Percentiles rank a stretch among this genome's conserved stretches.
These are phyloP conservation scores for Eurystomus glaucurus DNA, from an alignment of 2,797 vertebrate species.

Conservation along the genomic window DNA sequence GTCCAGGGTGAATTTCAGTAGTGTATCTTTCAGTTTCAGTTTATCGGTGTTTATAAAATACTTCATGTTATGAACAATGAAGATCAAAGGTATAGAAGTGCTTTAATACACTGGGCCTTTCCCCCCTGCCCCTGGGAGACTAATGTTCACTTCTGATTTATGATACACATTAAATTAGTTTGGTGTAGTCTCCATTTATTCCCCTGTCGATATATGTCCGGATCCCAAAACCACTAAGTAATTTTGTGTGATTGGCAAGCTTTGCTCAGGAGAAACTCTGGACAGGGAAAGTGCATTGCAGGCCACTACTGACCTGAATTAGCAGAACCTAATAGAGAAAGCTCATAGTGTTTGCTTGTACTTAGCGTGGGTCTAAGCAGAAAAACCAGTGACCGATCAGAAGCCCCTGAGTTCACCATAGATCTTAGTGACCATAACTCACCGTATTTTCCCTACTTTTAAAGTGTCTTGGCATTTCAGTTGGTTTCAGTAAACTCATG, in stretches of 20 bases:
- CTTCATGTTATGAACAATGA: neutral
- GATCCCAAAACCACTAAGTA: conserved; percentile 67
- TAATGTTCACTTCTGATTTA: conserved; percentile 44
- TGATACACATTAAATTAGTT: conserved; percentile 55
- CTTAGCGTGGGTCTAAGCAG: neutral
- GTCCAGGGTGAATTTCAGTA: neutral
- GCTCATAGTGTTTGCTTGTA: neutral
- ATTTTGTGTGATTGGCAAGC: conserved; percentile 56
- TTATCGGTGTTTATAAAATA: conserved; percentile 19
- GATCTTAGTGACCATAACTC: neutral
- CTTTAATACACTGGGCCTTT: neutral
- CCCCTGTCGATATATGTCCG: neutral
- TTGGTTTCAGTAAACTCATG: neutral
- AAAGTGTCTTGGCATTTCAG: neutral
- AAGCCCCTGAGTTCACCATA: neutral
- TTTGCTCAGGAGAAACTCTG: conserved; percentile 1
- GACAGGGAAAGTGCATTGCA: conserved; percentile 2
- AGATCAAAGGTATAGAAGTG: neutral
- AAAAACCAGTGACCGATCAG: neutral
- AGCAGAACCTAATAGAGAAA: neutral
- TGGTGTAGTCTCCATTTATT: conserved; percentile 39
- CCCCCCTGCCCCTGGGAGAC: neutral
- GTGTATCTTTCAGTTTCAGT: neutral
- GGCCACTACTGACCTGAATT: neutral
- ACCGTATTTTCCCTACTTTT: neutral